These are phyloP conservation scores for Otolemur garnettii DNA, from an alignment of 2,113 vertebrate genomes.

Conservation along the genomic window DNA sequence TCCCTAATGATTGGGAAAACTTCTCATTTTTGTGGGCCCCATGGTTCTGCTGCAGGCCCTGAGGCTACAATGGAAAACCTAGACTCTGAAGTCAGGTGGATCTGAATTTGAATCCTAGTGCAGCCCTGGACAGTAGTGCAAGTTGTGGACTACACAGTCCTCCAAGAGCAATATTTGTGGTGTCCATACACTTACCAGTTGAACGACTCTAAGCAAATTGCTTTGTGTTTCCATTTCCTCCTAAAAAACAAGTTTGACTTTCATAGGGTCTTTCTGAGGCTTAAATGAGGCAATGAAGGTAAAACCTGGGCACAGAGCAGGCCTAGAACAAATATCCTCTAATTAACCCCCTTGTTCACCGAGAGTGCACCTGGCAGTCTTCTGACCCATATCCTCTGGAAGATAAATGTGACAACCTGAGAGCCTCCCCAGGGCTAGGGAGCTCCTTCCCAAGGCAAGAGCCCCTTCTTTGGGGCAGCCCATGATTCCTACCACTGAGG, in stretches of 20 bases:
- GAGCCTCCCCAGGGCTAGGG: not conserved
- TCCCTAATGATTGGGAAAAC: not conserved
- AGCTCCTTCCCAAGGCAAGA: not conserved
- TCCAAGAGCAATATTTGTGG: not conserved
- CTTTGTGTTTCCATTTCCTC: not conserved
- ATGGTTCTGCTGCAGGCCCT: not conserved
- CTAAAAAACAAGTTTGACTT: not conserved
- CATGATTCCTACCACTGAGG: not conserved
- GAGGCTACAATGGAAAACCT: not conserved
- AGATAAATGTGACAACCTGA: not conserved
- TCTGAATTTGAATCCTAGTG: not conserved
- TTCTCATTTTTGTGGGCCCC: not conserved
- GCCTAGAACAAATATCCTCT: not conserved
- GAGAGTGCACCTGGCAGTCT: not conserved
- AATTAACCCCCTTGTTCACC: fast-evolving
- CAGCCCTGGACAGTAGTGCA: not conserved
- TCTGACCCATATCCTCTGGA: not conserved
- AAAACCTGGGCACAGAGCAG: not conserved
- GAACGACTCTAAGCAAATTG: too few relatives aligned
- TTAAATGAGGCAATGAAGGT: not conserved
- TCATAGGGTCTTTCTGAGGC: not conserved
- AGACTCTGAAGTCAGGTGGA: not conserved
- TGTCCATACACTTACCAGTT: not conserved
- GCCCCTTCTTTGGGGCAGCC: not conserved
- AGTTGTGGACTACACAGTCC: not conserved